Evolutionary conservation across 2,797 vertebrate genomes (phyloP).

Genomic region (Spondyliosoma cantharus): DNA sequence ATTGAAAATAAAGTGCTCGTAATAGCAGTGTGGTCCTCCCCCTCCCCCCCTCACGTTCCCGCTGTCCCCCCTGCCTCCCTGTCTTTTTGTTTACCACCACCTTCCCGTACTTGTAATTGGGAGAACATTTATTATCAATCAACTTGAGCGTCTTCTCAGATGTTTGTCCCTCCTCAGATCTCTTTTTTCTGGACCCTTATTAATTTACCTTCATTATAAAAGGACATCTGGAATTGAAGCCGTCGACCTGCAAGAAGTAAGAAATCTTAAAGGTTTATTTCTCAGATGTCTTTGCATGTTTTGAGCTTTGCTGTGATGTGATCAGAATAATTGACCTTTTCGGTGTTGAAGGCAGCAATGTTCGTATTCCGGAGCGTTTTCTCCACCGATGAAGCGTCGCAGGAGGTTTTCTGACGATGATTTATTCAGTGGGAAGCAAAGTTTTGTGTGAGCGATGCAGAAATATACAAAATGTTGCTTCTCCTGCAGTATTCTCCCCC

Average conservation of each 20-base stretch:
- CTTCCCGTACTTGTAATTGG: conserved; percentile 64
- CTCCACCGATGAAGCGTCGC: not conserved
- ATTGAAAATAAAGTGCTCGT: conserved; percentile 85
- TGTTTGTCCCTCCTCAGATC: conserved; percentile 29
- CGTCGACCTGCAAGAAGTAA: conserved; percentile 66
- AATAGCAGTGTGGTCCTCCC: conserved; percentile 66
- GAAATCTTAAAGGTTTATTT: conserved; percentile 18
- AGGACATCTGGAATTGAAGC: conserved; percentile 34
- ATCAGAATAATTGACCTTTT: not conserved
- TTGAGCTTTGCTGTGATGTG: not conserved
- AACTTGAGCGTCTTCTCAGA: conserved; percentile 48
- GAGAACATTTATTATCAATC: conserved; percentile 68
- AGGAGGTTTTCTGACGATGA: conserved; percentile 1
- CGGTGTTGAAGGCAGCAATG: not conserved
- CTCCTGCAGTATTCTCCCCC: not conserved
- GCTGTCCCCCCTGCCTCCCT: conserved; percentile 26
- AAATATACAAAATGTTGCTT: conserved; percentile 4
- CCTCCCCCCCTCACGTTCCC: conserved; percentile 40
- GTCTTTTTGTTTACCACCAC: conserved; percentile 63
- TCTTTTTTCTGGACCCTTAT: conserved; percentile 14
- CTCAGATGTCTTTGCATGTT: conserved; percentile 18
- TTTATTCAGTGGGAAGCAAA: conserved; percentile 8
- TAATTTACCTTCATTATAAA: conserved; percentile 6
- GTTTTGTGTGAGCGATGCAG: conserved; percentile 20
- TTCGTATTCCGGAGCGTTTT: conserved; percentile 1